These are phyloP conservation scores for Magallana nippona DNA, from an alignment of 2,888 invertebrate genomes.

Conservation along the genomic window DNA sequence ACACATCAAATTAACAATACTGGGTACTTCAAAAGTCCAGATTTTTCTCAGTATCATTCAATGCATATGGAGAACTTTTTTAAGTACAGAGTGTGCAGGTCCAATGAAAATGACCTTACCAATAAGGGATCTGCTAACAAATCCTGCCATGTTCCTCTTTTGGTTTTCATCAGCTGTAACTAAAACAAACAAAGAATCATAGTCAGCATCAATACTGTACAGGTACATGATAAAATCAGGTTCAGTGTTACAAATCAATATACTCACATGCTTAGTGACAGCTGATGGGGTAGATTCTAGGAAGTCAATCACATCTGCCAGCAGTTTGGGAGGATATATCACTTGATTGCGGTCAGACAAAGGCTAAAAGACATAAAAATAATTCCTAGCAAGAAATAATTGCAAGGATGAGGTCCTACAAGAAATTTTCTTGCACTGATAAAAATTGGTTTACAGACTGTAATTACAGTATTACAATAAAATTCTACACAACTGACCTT, in stretches of 20 bases:
- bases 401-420: too few species aligned
- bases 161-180: constrained; percentile 67
- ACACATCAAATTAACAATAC: too few species aligned
- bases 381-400: too few species aligned
- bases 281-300: constrained; percentile 72
- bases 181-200: constrained; percentile 47
- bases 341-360: constrained; percentile 72
- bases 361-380: constrained; percentile 56
- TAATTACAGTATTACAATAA: neutral
- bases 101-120: neutral
- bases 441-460: too few species aligned
- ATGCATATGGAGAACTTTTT: too few species aligned
- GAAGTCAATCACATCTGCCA: constrained; percentile 72
- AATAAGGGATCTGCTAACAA: constrained; percentile 47
- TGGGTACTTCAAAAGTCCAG: too few species aligned
- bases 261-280: constrained; percentile 68
- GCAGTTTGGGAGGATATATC: constrained; percentile 61
- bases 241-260: neutral
- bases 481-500: constrained; percentile 65
- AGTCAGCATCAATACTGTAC: neutral
- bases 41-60: too few species aligned
- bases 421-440: too few species aligned
- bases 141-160: constrained; percentile 65
- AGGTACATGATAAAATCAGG: neutral
- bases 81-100: neutral